Base-by-base conservation (phyloP, 2,888 invertebrate genomes). In the Desoria tigrina region DNA sequence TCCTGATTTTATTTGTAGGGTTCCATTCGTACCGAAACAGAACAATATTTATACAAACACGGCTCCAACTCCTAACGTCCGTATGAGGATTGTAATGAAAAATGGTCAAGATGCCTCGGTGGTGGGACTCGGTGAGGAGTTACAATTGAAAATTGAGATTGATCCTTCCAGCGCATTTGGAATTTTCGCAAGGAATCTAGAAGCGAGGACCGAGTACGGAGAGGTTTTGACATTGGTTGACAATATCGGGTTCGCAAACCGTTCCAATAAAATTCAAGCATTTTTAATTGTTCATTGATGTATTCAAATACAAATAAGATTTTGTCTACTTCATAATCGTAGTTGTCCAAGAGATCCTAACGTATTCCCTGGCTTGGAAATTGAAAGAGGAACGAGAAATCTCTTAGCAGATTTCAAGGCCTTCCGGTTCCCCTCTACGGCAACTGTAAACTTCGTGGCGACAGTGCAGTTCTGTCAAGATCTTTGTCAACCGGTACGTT, bases 401-500 rank as follows among this genome's bases (percentile, higher is more conserved):
- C 77, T 82, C 27, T 79, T 77, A 68, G 79, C 80, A 23, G 79
- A 80, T 73, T 82, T 82, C 77, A 81, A 81, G 74, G 82, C 82
- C 51, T 82, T 82, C 78, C 78, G 81, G 21, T 82, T 82, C 74
- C 81, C 81, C 39, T 81, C 81, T 32, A 81, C 81, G 4, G 80
- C 81, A 6, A 79, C 80, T 27, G 81, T 82, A 61, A 81, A 82
- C 73, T 82, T 82, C 70, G 81, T 81, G 63, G 81, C 81, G 3
- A 81, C 81, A 27, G 80, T 82, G 21, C 79, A 81, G 67, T 82
- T 82, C 75, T 82, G 82, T 69, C 81, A 81, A 70, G 81, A 81
- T 66, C 74, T 78, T 51, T 82, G 82, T 73, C 79, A 80, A 72
- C 81, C 81, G 72, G 81, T 82, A 77, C 76, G 78, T 68, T 62